Evolutionary conservation across 2,797 vertebrate genomes (phyloP).

Genomic region (Acestrorhynchus altus): DNA sequence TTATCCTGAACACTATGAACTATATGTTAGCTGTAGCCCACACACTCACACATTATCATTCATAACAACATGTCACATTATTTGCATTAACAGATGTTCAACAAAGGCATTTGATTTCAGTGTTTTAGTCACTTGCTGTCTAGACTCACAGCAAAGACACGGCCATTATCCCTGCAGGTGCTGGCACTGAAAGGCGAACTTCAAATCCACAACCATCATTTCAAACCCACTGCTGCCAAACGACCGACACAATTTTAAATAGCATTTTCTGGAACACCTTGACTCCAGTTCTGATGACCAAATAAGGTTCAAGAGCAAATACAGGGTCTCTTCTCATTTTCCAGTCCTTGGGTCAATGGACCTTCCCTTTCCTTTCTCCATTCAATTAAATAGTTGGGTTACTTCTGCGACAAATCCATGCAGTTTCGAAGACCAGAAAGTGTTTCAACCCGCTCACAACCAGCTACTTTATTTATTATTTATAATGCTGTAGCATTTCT

Average conservation of each 20-base stretch:
- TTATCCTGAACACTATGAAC: neutral
- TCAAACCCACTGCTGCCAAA: neutral
- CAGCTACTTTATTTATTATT: no score
- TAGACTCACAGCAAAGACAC: neutral
- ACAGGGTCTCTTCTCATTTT: no score
- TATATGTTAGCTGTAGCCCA: neutral
- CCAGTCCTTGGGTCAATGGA: no score
- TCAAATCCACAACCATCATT: neutral
- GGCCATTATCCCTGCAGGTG: conserved; percentile 14
- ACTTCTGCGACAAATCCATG: no score
- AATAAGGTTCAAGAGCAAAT: neutral
- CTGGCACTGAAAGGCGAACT: conserved; percentile 1
- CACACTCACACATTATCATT: neutral
- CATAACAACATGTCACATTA: neutral
- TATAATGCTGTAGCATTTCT: no score
- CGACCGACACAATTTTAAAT: neutral
- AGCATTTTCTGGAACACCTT: neutral
- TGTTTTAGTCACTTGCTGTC: neutral
- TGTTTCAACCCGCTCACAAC: no score
- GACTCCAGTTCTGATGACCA: neutral
- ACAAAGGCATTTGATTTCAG: no score
- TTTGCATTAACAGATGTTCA: conserved; percentile 7
- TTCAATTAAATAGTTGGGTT: no score
- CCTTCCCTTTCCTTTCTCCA: no score
- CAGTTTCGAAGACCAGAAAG: no score